Conservation (phyloP, 2,113 vertebrate genomes). For the Otocyon megalotis region DNA sequence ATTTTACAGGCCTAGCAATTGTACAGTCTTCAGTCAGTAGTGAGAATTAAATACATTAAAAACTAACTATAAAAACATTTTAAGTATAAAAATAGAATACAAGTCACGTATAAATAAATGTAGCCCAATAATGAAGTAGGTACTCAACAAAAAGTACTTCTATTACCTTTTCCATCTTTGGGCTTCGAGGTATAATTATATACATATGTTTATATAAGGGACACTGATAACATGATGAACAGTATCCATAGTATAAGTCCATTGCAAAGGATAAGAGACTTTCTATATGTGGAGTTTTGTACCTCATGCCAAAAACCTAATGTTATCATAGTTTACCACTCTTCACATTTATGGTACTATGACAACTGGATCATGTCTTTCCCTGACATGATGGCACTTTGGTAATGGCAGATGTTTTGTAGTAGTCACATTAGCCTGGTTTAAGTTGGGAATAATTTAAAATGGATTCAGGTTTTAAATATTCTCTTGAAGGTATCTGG, state of each 20-base stretch:
- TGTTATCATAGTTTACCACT: neutral
- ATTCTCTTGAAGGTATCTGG: neutral
- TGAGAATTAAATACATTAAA: neutral
- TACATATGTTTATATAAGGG: neutral
- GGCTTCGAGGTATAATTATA: neutral
- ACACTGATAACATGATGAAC: neutral
- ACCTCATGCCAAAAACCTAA: neutral
- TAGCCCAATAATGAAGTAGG: neutral
- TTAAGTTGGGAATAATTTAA: neutral
- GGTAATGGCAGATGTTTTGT: neutral
- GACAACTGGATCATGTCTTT: neutral
- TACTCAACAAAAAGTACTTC: slow-evolving; percentile 9
- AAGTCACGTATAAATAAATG: neutral
- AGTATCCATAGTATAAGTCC: neutral
- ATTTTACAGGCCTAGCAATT: neutral
- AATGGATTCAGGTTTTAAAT: neutral
- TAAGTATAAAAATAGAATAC: neutral
- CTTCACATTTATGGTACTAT: neutral
- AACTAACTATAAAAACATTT: neutral
- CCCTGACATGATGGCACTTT: neutral
- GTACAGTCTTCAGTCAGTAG: neutral
- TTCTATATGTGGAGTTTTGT: neutral
- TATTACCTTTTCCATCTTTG: neutral
- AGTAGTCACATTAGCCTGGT: neutral
- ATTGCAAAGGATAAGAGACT: neutral